These are phyloP conservation scores for Leptinotarsa peninsularis DNA, from an alignment of 2,888 invertebrate species.

Conservation along the genomic window DNA sequence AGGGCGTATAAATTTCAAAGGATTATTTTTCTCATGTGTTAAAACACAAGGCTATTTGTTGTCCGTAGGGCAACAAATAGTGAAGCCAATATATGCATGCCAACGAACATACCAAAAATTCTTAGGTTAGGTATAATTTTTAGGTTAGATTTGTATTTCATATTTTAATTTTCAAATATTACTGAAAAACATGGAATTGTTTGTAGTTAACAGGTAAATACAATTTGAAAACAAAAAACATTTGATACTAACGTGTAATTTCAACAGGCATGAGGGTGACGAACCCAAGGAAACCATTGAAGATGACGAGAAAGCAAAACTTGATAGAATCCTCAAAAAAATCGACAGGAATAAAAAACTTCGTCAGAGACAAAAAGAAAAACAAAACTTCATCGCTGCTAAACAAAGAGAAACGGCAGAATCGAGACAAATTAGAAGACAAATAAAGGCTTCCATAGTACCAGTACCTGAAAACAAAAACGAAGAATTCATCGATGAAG, in stretches of 20 bases:
- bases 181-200: slow-evolving; percentile 73
- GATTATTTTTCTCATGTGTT: too few species aligned
- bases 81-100: neutral
- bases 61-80: too few species aligned
- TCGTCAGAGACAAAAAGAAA: slow-evolving; percentile 60
- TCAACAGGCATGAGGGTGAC: slow-evolving; percentile 66
- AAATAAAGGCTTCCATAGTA: slow-evolving; percentile 47
- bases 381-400: slow-evolving; percentile 57
- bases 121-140: slow-evolving; percentile 8
- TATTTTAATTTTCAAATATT: slow-evolving; percentile 1
- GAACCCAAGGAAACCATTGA: slow-evolving; percentile 53
- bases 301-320: slow-evolving; percentile 66
- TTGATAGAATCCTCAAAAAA: slow-evolving; percentile 72
- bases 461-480: slow-evolving; percentile 52
- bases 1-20: too few species aligned
- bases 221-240: slow-evolving; percentile 37
- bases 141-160: neutral
- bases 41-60: too few species aligned
- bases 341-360: slow-evolving; percentile 71
- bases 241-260: neutral
- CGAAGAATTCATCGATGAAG: slow-evolving; percentile 51
- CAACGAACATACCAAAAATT: neutral
- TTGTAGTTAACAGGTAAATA: slow-evolving; percentile 77
- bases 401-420: slow-evolving; percentile 49
- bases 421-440: slow-evolving; percentile 48